A percentile compares a stretch with the other conserved stretches of the same genome.
Evolutionary conservation across 2,797 vertebrate genomes (phyloP).

Genomic region (Pangasius sanitwongsei): DNA sequence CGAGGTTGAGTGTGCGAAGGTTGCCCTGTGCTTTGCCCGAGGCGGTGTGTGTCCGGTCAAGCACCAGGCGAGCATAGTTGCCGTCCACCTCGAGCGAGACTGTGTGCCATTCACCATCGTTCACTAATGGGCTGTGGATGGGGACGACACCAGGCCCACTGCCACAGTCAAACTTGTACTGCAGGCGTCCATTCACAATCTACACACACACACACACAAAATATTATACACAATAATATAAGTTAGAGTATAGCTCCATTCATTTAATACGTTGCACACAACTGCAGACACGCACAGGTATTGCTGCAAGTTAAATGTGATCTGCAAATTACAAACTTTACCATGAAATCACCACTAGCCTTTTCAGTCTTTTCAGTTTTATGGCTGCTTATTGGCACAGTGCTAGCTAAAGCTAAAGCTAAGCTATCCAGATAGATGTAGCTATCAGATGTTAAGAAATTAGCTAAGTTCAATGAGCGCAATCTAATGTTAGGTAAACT

Average conservation of each 20-base stretch:
- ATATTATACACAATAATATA: not conserved
- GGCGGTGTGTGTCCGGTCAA: slow-evolving; percentile 92
- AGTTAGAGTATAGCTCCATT: not conserved
- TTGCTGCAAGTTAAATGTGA: not conserved
- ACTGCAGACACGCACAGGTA: not conserved
- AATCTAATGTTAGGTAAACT: not conserved
- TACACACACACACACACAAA: slow-evolving; percentile 58
- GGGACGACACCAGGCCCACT: slow-evolving; percentile 94
- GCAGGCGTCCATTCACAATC: slow-evolving; percentile 93
- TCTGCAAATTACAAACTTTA: not conserved
- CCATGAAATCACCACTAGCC: not conserved
- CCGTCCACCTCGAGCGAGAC: slow-evolving; percentile 93
- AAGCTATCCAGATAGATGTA: not conserved
- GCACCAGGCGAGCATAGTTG: slow-evolving; percentile 90
- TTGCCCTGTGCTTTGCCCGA: slow-evolving; percentile 93
- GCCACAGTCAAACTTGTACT: slow-evolving; percentile 98
- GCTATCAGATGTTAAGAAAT: not conserved
- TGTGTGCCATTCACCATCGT: slow-evolving; percentile 94
- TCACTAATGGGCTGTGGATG: slow-evolving; percentile 92
- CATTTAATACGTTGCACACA: not conserved
- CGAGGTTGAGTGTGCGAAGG: slow-evolving; percentile 92
- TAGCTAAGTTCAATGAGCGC: not conserved
- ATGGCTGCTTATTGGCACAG: not conserved
- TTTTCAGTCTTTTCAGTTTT: not conserved
- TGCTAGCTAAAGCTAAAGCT: not conserved